Evolutionary conservation across 2,888 invertebrate genomes (phyloP), one percentile per base, ranked within the genome.

Genomic region (Temnothorax ravouxi): DNA sequence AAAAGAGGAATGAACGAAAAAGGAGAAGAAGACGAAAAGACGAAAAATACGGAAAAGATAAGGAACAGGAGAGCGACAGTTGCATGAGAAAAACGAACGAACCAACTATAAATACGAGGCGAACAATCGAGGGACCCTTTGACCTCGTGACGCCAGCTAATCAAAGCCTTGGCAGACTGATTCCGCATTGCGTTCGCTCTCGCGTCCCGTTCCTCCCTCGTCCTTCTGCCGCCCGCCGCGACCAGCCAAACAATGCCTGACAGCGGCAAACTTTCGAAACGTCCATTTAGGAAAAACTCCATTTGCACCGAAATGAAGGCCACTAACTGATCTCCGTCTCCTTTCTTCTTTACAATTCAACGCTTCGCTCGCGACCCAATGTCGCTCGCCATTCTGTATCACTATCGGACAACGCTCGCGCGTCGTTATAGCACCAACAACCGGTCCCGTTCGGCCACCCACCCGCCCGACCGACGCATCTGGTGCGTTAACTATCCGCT

Each of bases 231-330:
- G 85, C 74, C 82, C 86, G 50, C 84, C 90, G 50, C 84, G 76
- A 85, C 74, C 83, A 86, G 50, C 84, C 90, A 91, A 92, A 92
- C 92, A 93, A 91, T 92, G 86, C 89, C 87, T 71, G 59, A 71
- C 84, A 86, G 72, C 83, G 71, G 84, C 83, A 84, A 91, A 91
- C 89, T 91, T 92, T 91, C 88, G 90, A 90, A 90, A 90, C 87
- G 84, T 89, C 88, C 81, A 86, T 86, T 86, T 66, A 69, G 80
- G 64, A 87, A 88, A 86, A 76, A 87, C 80, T 81, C 88, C 88
- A 89, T 92, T 91, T 91, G 87, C 91, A 88, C 86, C 86, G 76
- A 89, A 92, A 91, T 88, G 89, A 90, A 89, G 89, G 84, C 80
- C 75, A 67, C 76, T 66, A 71, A 86, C 47, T 54, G 69, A 18